Conservation (phyloP, 2,113 vertebrate species). For the Cervus canadensis region DNA sequence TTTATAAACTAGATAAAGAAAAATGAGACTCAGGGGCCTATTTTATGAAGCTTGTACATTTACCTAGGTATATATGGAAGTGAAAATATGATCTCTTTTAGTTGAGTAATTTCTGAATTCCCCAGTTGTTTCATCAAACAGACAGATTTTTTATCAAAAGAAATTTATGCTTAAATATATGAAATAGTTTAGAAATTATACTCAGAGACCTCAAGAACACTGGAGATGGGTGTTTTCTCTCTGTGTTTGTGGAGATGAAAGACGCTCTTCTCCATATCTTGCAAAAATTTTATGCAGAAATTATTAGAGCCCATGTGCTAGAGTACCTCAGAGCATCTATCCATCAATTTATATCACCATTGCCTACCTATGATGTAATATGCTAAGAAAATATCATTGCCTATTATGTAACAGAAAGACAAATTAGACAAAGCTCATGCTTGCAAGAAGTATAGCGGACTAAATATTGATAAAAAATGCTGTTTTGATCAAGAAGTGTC, state of each 20-base stretch:
- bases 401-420: background rate
- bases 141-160: background rate
- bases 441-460: background rate
- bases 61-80: background rate
- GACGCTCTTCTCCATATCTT: background rate
- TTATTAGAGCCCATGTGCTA: background rate
- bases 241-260: background rate
- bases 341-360: background rate
- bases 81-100: background rate
- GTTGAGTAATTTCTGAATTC: background rate
- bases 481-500: background rate
- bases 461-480: background rate
- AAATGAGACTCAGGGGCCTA: background rate
- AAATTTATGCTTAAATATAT: background rate
- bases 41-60: conserved; percentile 7
- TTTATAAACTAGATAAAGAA: conserved; percentile 36
- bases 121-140: background rate
- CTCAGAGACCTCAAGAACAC: background rate
- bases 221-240: background rate
- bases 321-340: background rate
- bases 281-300: background rate
- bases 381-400: background rate
- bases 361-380: background rate
- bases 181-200: background rate
- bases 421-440: background rate